Base-by-base conservation (phyloP, 2,797 vertebrate species). In the Propithecus deckenii region DNA sequence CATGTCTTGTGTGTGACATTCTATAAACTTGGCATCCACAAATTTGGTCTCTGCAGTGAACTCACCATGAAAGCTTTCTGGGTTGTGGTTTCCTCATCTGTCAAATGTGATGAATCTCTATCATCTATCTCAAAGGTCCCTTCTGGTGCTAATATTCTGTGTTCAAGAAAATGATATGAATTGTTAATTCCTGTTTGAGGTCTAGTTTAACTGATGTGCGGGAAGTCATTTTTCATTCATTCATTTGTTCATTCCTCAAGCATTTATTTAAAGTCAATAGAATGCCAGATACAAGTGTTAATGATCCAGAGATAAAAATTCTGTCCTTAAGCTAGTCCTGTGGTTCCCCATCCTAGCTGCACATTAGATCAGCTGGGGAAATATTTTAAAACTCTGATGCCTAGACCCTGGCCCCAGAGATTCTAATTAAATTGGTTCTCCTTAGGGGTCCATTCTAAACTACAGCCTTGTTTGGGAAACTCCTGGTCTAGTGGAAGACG, bases 131-230 rank as follows among this genome's bases (percentile, higher is more conserved):
- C 1, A 0, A 90, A 94, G 86, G 61, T 97, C 61, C 63, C 50
- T 90, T 89, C 86, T 69, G 61, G 76, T 88, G 50, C 79, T 92
- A 94, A 96, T 79, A 94, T 57, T 75, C 84, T 65, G 17, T 90
- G 89, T 93, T 97, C 71, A 94, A 96, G 86, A 94, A 97, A 96
- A 93, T 92, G 71, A 87, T 67, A 81, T 74, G 55, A 97, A 81
- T 90, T 94, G 80, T 92, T 93, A 57, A 88, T 95, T 96, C 75
- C 65, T 89, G 67, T 89, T 89, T 76, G 59, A 55, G 75, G 71
- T 97, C 74, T 93, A 92, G 81, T 87, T 89, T 92, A 94, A 92
- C 89, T 52, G 89, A 87, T 78, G 59, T 4, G 0, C 32, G 79
- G 23, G 59, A 95, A 96, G 75, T 35, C 43, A 74, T 96, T 89